Conservation (phyloP, 2,888 invertebrate genomes). For the Neoscelio sp. region DNA sequence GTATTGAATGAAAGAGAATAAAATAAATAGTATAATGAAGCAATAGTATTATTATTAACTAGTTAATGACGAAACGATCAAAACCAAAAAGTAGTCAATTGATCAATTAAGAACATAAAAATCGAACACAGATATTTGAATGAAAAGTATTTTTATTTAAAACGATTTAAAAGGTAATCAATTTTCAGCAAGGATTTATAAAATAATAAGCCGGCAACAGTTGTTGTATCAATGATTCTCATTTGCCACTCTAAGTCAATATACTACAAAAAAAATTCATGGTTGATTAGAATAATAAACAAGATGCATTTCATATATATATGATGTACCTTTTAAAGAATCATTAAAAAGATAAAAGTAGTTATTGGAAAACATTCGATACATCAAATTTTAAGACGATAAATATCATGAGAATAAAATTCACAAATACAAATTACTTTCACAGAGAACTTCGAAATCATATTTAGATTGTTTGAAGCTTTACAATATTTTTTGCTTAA, state of each 20-base stretch:
- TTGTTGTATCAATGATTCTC: constrained; percentile 9
- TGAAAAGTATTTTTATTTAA: background rate
- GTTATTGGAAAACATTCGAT: constrained; percentile 14
- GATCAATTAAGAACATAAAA: constrained; percentile 53
- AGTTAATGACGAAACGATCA: background rate
- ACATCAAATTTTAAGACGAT: background rate
- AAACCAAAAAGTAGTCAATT: constrained; percentile 51
- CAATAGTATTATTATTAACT: constrained; percentile 8
- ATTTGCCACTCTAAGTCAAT: constrained; percentile 29
- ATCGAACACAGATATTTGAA: constrained; percentile 1
- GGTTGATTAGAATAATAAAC: background rate
- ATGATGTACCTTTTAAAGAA: constrained; percentile 17
- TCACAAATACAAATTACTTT: constrained; percentile 17
- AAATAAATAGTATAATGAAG: too few relatives aligned
- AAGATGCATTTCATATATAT: constrained; percentile 17
- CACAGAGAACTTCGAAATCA: background rate
- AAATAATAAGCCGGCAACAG: constrained; percentile 1
- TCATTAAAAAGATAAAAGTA: constrained; percentile 26
- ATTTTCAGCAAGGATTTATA: constrained; percentile 5
- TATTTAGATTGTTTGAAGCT: background rate
- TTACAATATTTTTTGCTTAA: too few relatives aligned
- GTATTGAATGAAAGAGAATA: too few relatives aligned
- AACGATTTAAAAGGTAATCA: background rate
- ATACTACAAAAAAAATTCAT: constrained; percentile 6
- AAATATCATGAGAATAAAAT: background rate